phyloP scores from a whole-genome alignment of 2,888 invertebrate genomes.

The Epistrophe grossulariae region DNA sequence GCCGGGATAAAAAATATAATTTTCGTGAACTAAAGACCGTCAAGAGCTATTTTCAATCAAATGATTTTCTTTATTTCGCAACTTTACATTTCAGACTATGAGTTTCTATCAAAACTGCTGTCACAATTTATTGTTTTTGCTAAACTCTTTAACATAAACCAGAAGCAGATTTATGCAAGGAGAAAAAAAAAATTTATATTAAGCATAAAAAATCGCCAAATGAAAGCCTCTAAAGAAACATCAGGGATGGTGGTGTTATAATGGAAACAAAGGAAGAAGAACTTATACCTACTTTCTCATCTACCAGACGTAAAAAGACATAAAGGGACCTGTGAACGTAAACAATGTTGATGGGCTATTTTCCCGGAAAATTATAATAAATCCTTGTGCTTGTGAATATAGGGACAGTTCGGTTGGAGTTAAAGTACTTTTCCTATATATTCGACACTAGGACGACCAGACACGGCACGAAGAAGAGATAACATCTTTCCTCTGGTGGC shows the following conservation, averaged over 20 bases:
- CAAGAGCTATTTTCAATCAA: no score
- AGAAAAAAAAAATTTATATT: slow-evolving; percentile 3
- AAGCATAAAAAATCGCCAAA: slow-evolving; percentile 25
- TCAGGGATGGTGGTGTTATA: slow-evolving; percentile 8
- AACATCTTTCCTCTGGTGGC: not conserved
- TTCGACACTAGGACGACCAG: not conserved
- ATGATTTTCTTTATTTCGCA: not conserved
- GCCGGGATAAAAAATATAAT: no score
- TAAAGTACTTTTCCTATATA: slow-evolving; percentile 41
- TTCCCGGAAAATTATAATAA: slow-evolving; percentile 69
- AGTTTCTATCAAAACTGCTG: slow-evolving; percentile 23
- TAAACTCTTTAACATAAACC: slow-evolving; percentile 24
- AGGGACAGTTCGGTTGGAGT: not conserved
- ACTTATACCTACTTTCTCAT: slow-evolving; percentile 11
- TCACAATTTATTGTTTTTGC: slow-evolving; percentile 44
- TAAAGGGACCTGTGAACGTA: slow-evolving; percentile 45
- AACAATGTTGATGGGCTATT: slow-evolving; percentile 70
- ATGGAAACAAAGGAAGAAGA: slow-evolving; percentile 19
- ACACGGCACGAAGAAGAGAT: not conserved
- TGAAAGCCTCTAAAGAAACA: not conserved
- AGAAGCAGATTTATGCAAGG: not conserved
- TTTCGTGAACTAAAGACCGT: no score
- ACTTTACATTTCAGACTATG: not conserved
- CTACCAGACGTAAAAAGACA: not conserved
- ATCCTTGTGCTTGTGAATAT: slow-evolving; percentile 48